A percentile compares a stretch with the other conserved stretches of the same genome.
Evolutionary conservation across 2,888 invertebrate genomes (phyloP).

Genomic region (Patella ulyssiponensis): DNA sequence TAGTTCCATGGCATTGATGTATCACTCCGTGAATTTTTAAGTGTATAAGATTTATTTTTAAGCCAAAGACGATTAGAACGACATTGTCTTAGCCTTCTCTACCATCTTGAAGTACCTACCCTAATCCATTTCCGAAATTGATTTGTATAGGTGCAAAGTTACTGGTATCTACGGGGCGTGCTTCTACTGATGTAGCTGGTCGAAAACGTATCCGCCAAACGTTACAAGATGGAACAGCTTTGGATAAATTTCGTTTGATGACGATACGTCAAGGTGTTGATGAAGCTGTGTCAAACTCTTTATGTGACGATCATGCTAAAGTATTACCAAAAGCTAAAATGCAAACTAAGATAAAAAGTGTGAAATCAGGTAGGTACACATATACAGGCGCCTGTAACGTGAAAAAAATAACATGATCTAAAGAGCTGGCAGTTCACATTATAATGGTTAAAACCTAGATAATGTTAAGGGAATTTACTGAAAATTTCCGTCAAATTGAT

Average conservation of each 20-base stretch:
- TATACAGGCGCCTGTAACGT: background rate
- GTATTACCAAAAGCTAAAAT: slow-evolving; percentile 45
- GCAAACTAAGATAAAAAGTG: slow-evolving; percentile 39
- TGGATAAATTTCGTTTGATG: slow-evolving; percentile 66
- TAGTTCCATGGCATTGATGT: no score
- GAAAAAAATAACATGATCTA: background rate
- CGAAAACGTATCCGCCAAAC: slow-evolving; percentile 60
- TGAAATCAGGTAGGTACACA: slow-evolving; percentile 38
- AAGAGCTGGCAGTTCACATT: no score
- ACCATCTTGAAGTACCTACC: no score
- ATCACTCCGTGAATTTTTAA: no score
- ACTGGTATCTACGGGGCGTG: slow-evolving; percentile 65
- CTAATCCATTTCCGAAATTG: no score
- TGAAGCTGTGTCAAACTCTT: slow-evolving; percentile 44
- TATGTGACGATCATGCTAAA: slow-evolving; percentile 52
- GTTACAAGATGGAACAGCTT: slow-evolving; percentile 72
- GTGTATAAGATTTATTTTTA: slow-evolving; percentile 4
- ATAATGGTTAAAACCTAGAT: no score
- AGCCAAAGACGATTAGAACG: no score
- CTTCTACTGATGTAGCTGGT: slow-evolving; percentile 65
- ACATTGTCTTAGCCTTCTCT: no score
- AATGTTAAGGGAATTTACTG: no score
- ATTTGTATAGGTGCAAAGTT: slow-evolving; percentile 71
- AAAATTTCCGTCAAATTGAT: no score
- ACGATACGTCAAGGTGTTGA: slow-evolving; percentile 61